phyloP scores from a whole-genome alignment of 1,140 invertebrate genomes.

The Drosophila triauraria region DNA sequence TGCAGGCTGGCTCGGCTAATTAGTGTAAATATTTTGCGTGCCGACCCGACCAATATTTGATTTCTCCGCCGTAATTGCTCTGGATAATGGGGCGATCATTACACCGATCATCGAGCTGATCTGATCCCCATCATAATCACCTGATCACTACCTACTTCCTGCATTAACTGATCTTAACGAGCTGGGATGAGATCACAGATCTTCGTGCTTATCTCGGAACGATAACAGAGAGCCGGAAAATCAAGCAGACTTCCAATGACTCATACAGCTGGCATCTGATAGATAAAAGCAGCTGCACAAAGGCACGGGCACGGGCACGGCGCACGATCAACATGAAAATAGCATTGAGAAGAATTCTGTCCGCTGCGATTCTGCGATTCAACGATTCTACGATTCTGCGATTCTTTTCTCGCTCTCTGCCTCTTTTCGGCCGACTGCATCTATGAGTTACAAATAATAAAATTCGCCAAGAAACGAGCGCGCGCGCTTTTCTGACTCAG shows the following conservation, averaged over 20 bases:
- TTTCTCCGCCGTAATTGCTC: conserved; percentile 37
- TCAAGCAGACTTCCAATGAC: conserved; percentile 35
- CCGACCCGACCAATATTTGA: conserved; percentile 32
- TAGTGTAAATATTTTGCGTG: conserved; percentile 58
- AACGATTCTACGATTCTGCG: conserved; percentile 2
- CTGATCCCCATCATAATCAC: conserved; percentile 35
- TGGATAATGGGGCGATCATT: conserved; percentile 32
- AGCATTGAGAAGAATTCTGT: conserved; percentile 78
- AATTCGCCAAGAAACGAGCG: conserved; percentile 48
- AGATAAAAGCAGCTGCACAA: conserved; percentile 75
- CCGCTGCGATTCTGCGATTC: conserved; percentile 25
- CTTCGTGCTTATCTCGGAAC: conserved; percentile 25
- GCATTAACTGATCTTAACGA: conserved; percentile 24
- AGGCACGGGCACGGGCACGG: conserved; percentile 7
- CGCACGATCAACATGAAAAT: conserved; percentile 66
- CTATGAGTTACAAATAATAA: conserved; percentile 30
- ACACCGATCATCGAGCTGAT: conserved; percentile 19
- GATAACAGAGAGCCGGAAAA: conserved; percentile 47
- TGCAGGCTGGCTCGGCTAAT: conserved; percentile 14
- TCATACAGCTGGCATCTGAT: conserved; percentile 69
- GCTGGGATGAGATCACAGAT: conserved; percentile 31
- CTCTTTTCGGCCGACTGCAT: conserved; percentile 30
- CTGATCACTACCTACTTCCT: conserved; percentile 12
- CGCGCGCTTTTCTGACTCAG: conserved; percentile 54
- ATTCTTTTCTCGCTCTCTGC: neutral